Conservation (phyloP, 2,888 invertebrate species). For the Oligia latruncula region DNA sequence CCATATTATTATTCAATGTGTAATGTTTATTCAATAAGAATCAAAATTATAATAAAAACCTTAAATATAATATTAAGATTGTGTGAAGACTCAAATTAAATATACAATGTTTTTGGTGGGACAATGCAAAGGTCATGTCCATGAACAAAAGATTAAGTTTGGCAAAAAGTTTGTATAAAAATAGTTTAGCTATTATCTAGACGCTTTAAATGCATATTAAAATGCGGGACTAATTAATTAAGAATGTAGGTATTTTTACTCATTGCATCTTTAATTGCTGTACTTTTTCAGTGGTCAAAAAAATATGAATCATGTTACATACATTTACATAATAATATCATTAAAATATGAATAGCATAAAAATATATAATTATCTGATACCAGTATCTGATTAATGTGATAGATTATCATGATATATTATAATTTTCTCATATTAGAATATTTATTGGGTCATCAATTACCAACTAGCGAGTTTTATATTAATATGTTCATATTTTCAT, state of each 20-base stretch:
- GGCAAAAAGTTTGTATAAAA: neutral
- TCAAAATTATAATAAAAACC: neutral
- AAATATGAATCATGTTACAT: neutral
- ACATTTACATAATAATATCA: neutral
- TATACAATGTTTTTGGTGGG: neutral
- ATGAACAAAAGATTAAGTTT: neutral
- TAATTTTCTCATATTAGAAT: neutral
- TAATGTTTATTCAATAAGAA: neutral
- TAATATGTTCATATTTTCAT: neutral
- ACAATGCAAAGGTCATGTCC: neutral
- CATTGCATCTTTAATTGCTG: neutral
- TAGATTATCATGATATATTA: neutral
- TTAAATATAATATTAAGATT: neutral
- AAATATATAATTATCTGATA: constrained; percentile 1
- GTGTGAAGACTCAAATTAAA: neutral
- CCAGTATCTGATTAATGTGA: constrained; percentile 4
- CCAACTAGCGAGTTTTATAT: neutral
- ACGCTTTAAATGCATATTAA: constrained; percentile 7
- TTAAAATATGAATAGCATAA: constrained; percentile 10
- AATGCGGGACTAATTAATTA: neutral
- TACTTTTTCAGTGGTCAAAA: neutral
- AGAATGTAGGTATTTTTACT: neutral
- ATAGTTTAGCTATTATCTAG: neutral
- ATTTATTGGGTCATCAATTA: neutral
- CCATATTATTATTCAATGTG: too few species aligned